These are phyloP conservation scores for Enteromius argenteus DNA, from an alignment of 2,797 vertebrate genomes.

Conservation along the genomic window DNA sequence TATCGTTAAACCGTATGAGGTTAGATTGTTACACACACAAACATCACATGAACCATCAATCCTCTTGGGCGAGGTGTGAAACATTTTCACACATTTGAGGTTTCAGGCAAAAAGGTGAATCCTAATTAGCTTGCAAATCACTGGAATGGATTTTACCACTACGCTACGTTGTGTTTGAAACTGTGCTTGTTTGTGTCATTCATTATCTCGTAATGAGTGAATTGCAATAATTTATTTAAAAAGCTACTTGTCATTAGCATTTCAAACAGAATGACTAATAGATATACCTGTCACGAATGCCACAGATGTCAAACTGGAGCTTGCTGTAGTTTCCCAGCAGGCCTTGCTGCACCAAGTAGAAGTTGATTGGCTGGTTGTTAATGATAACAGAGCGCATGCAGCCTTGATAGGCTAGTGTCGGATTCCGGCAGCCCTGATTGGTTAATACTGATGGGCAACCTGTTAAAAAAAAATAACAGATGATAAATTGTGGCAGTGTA, in stretches of 20 bases:
- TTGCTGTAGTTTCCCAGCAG: constrained; percentile 88
- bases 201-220: constrained; percentile 36
- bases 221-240: constrained; percentile 27
- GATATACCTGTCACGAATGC: constrained; percentile 87
- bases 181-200: constrained; percentile 28
- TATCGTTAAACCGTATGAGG: neutral
- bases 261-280: constrained; percentile 25
- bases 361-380: constrained; percentile 87
- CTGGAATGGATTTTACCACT: neutral
- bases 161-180: neutral
- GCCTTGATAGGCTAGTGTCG: constrained; percentile 86
- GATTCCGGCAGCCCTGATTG: constrained; percentile 80
- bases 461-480: constrained; percentile 28
- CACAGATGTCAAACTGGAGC: constrained; percentile 87
- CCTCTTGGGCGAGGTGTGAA: constrained; percentile 34
- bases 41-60: constrained; percentile 4
- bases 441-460: constrained; percentile 49
- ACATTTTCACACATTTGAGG: constrained; percentile 27
- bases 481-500: neutral
- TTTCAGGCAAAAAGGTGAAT: constrained; percentile 23
- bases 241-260: constrained; percentile 19
- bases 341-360: constrained; percentile 86
- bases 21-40: constrained; percentile 26
- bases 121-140: constrained; percentile 37
- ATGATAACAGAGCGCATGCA: constrained; percentile 88